These are phyloP conservation scores for Ornithoptera priamus DNA, from an alignment of 2,888 invertebrate genomes.

Conservation along the genomic window DNA sequence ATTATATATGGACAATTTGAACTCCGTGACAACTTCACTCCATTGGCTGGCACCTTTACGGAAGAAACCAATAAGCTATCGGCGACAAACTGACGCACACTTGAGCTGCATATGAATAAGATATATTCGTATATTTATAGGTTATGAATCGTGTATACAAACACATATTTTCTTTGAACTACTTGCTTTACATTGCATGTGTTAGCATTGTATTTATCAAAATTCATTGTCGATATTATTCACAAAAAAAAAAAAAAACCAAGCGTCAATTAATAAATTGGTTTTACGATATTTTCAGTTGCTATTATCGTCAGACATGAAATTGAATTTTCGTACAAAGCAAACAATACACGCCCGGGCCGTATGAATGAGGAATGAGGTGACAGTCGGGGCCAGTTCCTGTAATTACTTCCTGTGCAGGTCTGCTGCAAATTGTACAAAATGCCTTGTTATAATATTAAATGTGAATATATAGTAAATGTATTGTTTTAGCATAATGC, in stretches of 20 bases:
- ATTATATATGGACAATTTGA: too few relatives aligned
- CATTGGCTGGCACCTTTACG: too few relatives aligned
- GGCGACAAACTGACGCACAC: too few relatives aligned
- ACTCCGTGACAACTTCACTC: too few relatives aligned
- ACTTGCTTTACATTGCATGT: too few relatives aligned
- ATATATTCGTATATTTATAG: too few relatives aligned
- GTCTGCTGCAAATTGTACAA: slow-evolving; percentile 17
- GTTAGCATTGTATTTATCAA: neutral
- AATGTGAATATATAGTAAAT: neutral
- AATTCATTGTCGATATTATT: neutral
- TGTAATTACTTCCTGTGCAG: slow-evolving; percentile 27
- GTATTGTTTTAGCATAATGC: too few relatives aligned
- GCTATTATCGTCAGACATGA: slow-evolving; percentile 21
- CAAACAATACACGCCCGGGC: slow-evolving; percentile 20
- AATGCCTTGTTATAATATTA: slow-evolving; percentile 14
- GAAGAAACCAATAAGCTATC: too few relatives aligned
- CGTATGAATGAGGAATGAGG: slow-evolving; percentile 26
- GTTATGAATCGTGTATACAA: too few relatives aligned
- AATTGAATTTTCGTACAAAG: slow-evolving; percentile 27
- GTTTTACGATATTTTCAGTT: slow-evolving; percentile 17
- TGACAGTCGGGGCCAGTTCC: slow-evolving; percentile 27
- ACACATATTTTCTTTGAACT: too few relatives aligned
- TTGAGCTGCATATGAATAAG: too few relatives aligned
- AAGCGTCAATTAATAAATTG: slow-evolving; percentile 16
- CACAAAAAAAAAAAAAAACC: neutral